phyloP scores from a whole-genome alignment of 2,113 vertebrate genomes.

The Abramis brama region DNA sequence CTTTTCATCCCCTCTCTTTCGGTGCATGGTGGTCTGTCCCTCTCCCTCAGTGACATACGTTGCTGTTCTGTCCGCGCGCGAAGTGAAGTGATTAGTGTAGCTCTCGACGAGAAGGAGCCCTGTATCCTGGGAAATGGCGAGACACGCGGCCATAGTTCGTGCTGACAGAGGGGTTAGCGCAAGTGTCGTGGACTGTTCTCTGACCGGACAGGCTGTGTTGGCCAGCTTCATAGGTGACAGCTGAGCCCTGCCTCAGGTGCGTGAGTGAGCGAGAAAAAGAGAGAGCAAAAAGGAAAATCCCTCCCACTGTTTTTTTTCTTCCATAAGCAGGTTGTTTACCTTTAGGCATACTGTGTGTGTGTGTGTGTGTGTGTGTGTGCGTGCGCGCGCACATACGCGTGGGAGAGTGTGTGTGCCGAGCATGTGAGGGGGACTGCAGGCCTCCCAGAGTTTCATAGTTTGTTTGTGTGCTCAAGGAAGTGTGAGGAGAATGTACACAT shows the following conservation, averaged over 20 bases:
- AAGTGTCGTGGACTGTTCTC: constrained; percentile 22
- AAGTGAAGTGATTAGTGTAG: constrained; percentile 55
- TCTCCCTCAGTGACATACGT: constrained; percentile 50
- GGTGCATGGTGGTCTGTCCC: constrained; percentile 38
- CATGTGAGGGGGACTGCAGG: constrained; percentile 15
- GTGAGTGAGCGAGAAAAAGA: neutral
- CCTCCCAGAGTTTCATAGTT: constrained; percentile 27
- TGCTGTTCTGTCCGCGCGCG: constrained; percentile 46
- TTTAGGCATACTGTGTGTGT: constrained; percentile 22
- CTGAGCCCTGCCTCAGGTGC: constrained; percentile 50
- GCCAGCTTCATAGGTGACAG: constrained; percentile 28
- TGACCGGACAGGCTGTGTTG: constrained; percentile 4
- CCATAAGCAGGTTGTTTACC: constrained; percentile 23
- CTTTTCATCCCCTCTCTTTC: constrained; percentile 23
- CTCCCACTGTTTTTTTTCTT: neutral
- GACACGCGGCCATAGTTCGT: constrained; percentile 11
- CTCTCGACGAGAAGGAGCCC: constrained; percentile 33
- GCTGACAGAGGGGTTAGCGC: constrained; percentile 26
- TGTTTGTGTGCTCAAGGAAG: constrained; percentile 23
- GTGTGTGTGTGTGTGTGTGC: neutral
- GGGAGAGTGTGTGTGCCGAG: constrained; percentile 3
- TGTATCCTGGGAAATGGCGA: constrained; percentile 44
- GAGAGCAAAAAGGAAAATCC: constrained; percentile 14
- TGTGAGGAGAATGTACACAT: neutral
- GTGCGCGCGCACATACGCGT: neutral